Base-by-base conservation (phyloP, 2,113 vertebrate genomes). In the Thryonomys swinderianus region DNA sequence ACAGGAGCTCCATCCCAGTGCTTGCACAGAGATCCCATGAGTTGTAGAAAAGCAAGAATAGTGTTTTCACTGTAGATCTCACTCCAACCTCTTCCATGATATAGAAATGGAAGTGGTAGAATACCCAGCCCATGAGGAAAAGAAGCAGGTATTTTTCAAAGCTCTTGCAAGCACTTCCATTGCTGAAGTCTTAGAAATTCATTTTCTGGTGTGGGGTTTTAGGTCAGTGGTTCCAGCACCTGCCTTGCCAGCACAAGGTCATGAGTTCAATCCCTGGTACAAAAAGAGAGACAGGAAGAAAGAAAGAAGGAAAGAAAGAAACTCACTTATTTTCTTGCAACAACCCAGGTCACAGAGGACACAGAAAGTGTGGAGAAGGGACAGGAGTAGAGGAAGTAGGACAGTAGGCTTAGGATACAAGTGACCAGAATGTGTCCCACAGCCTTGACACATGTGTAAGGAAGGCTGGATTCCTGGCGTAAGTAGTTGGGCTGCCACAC, bases 361-460 rank as follows among this genome's bases (percentile, higher is more conserved):
- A 20, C 62, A 51, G 5, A 32, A n/a, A 76, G 3, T 13, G 6
- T 2, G 30, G 71, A 42, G 7, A 74, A n/a, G 53, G 53, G 10
- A 9, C 78, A 34, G 53, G n/a, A 45, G 12, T 48, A 0, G 27
- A 30, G 21, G 8, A 20, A 37, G 9, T 9, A 37, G 86, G 51
- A 2, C 11, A 48, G 27, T 10, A 5, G 4, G 18, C 27, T 40
- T 71, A 64, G 42, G 53, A 30, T 7, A 4, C 30, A 40, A 61
- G 32, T 27, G 71, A 42, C 0, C 0, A 11, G 32, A 64, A 40
- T 57, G 5, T 1, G 14, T n/a, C 16, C 57, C 37, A 73, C 17
- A 17, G 20, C 11, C 0, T n/a, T 17, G 79, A 32, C 67, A 42
- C 6, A 4, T 1, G 0, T 21, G 21, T 18, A 11, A 48, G 21